A percentile compares a stretch with the other conserved stretches of the same genome.
Evolutionary conservation across 2,797 vertebrate species (phyloP).

Genomic region (Halcyon badia): DNA sequence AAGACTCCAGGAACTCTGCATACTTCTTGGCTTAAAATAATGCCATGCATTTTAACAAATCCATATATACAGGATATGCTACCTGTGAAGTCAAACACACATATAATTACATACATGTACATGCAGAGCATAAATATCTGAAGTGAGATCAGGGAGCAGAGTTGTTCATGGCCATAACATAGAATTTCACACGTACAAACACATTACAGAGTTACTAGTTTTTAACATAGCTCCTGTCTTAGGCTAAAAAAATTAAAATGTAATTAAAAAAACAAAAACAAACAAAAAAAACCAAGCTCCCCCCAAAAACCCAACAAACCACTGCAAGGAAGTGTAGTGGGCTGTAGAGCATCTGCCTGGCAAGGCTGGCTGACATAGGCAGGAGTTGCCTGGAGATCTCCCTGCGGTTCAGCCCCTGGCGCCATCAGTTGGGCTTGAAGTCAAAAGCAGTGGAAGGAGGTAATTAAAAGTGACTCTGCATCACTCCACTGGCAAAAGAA

Average conservation of each 20-base stretch:
- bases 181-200: neutral
- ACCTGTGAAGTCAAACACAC: neutral
- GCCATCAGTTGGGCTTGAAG: conserved; percentile 78
- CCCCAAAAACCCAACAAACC: neutral
- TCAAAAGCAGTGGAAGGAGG: conserved; percentile 77
- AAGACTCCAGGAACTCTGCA: neutral
- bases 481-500: conserved; percentile 49
- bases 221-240: conserved; percentile 36
- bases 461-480: conserved; percentile 74
- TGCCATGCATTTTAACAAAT: neutral
- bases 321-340: conserved; percentile 46
- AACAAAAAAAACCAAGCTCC: too few species aligned
- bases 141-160: neutral
- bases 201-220: neutral
- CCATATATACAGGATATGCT: neutral
- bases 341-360: conserved; percentile 65
- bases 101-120: neutral
- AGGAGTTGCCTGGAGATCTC: conserved; percentile 62
- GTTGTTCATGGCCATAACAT: neutral
- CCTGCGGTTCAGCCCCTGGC: conserved; percentile 80
- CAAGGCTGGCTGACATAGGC: conserved; percentile 43
- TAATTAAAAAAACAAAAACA: neutral
- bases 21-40: conserved; percentile 13
- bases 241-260: conserved; percentile 34
- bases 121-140: neutral